These are phyloP conservation scores for Lamellibrachia columna DNA, from an alignment of 2,888 invertebrate genomes.

Conservation along the genomic window DNA sequence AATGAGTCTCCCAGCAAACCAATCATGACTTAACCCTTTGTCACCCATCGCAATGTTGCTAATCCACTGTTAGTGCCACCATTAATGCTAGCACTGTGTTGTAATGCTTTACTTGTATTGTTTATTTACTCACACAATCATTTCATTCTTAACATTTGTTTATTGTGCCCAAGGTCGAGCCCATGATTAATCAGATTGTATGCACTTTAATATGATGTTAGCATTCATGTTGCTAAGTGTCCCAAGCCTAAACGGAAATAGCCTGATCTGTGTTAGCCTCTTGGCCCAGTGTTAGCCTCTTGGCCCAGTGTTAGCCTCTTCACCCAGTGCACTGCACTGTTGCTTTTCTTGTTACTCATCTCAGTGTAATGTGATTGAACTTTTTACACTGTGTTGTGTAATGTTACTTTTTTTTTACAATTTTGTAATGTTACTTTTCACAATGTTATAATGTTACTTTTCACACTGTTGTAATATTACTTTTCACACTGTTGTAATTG, in stretches of 20 bases:
- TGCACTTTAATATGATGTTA: too few species aligned
- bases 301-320: background rate
- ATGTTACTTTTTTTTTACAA: background rate
- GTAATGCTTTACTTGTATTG: too few species aligned
- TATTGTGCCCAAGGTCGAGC: too few species aligned
- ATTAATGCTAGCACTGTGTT: too few species aligned
- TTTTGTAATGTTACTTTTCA: background rate
- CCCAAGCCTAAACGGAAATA: too few species aligned
- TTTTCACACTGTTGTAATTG: too few species aligned
- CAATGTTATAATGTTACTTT: background rate
- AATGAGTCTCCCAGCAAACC: background rate
- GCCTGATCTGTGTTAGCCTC: too few species aligned
- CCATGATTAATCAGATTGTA: too few species aligned
- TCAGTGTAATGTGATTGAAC: background rate
- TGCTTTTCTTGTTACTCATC: background rate
- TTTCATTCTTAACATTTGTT: too few species aligned
- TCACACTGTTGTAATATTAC: background rate
- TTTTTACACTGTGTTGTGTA: background rate
- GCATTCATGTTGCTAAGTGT: too few species aligned
- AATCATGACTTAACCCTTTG: background rate
- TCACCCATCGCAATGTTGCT: background rate
- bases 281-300: too few species aligned
- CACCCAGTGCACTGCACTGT: background rate
- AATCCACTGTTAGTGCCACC: background rate
- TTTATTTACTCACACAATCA: too few species aligned